phyloP scores from a whole-genome alignment of 2,797 vertebrate species.

The Galagoides demidoff region DNA sequence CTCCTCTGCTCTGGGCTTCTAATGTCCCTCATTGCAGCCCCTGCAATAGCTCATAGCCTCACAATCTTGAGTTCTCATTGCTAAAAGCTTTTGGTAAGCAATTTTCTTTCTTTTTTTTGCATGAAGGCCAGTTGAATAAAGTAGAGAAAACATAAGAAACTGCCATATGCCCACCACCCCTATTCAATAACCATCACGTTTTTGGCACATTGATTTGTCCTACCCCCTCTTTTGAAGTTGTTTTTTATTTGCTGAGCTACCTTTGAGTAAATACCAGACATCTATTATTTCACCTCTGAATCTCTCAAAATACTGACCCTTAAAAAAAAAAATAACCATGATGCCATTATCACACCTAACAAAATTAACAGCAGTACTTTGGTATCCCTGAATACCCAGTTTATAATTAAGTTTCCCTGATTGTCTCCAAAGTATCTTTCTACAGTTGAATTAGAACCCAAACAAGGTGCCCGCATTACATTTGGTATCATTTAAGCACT shows the following conservation, averaged over 20 bases:
- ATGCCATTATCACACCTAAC: slow-evolving; percentile 49
- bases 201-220: neutral
- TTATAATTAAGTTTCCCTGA: slow-evolving; percentile 54
- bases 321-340: slow-evolving; percentile 12
- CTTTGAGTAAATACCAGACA: slow-evolving; percentile 52
- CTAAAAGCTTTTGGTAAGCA: neutral
- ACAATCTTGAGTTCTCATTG: neutral
- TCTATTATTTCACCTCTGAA: slow-evolving; percentile 63
- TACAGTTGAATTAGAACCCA: slow-evolving; percentile 47
- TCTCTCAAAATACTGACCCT: slow-evolving; percentile 65
- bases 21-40: fast-evolving
- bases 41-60: neutral
- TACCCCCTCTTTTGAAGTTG: neutral
- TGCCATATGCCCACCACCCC: neutral
- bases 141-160: neutral
- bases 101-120: neutral
- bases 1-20: neutral
- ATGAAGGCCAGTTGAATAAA: neutral
- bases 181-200: neutral
- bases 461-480: neutral
- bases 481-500: neutral
- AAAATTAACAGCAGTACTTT: slow-evolving; percentile 61
- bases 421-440: slow-evolving; percentile 47
- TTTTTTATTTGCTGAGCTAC: slow-evolving; percentile 36
- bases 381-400: neutral